Evolutionary conservation across 2,113 vertebrate genomes (phyloP), one percentile per base, ranked within the genome.

Genomic region (Tachycineta bicolor): DNA sequence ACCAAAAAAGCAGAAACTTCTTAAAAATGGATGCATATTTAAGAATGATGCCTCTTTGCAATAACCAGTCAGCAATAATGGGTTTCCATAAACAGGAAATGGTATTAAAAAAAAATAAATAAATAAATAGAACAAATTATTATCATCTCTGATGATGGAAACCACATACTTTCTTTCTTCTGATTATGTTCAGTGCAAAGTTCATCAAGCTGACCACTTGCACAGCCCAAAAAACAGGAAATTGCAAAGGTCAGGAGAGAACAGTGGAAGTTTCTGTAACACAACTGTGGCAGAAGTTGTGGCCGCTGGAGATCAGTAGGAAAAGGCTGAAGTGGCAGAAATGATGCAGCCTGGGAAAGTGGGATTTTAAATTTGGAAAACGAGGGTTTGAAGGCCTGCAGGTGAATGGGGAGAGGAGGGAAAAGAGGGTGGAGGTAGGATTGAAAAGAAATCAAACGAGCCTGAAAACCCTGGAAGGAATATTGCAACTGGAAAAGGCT

Each of bases 11-110:
- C 87, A 70, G 37, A 67, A 83, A 46, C 21, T 31, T 65, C 74
- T 64, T 43, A 47, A 83, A 81, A 63, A 77, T n/a, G 26, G 58
- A 90, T 65, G 37, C 62, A 50, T 60, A 47, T 94, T 92, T 85
- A 87, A 96, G 70, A 85, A 89, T 55, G 31, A 84, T 65, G 55
- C 58, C 34, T 91, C 89, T 94, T 44, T 80, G 50, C 68, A 79
- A 75, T 47, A 73, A 96, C 70, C 58, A 87, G 78, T 59, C 81
- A 86, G 67, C 63, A 85, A 52, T 52, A 87, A 85, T 5, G 12
- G 55, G 67, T 52, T 91, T 73, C 43, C 63, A 91, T 77, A 80
- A 79, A 77, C 50, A 91, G 75, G 89, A 95, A 91, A 83, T 13
- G 14, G 26, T 47, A 47, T 83, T 47, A 18, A 47, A 47, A 47